phyloP scores from a whole-genome alignment of 2,113 vertebrate species.

The Macroglossus sobrinus region DNA sequence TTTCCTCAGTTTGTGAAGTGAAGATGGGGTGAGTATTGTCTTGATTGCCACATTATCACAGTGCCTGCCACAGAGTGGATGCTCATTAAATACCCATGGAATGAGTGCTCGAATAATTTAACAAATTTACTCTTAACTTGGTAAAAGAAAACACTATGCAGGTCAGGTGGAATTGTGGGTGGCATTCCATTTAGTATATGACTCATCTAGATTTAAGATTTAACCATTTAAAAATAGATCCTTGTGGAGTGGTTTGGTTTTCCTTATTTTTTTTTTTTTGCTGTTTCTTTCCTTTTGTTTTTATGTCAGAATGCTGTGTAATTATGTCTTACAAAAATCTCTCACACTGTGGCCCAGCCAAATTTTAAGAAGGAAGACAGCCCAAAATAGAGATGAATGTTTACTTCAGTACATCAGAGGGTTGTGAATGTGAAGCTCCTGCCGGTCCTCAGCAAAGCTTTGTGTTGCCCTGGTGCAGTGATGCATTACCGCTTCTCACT shows the following conservation, averaged over 20 bases:
- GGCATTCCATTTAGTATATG: conserved; percentile 22
- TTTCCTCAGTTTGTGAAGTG: background rate
- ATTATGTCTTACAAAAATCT: conserved; percentile 35
- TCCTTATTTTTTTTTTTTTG: background rate
- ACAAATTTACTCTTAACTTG: background rate
- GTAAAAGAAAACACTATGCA: background rate
- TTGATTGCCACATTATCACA: background rate
- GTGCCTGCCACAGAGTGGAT: background rate
- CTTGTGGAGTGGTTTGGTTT: background rate
- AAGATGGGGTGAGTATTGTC: background rate
- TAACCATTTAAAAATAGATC: conserved; percentile 37
- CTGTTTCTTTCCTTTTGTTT: background rate
- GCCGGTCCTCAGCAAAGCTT: background rate
- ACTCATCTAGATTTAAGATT: conserved; percentile 36
- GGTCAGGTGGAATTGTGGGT: background rate
- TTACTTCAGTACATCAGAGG: background rate
- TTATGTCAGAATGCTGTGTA: conserved; percentile 31
- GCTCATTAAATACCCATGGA: background rate
- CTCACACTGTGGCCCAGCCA: background rate
- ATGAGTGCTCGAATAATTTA: background rate
- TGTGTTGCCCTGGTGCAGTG: background rate
- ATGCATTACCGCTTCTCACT: background rate
- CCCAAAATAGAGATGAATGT: background rate
- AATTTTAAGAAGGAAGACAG: background rate
- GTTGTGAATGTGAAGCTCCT: background rate